A percentile compares a stretch with the other conserved stretches of the same genome.
These are phyloP conservation scores for Trypoxylon attenuatum DNA, from an alignment of 2,888 invertebrate species.

Conservation along the genomic window DNA sequence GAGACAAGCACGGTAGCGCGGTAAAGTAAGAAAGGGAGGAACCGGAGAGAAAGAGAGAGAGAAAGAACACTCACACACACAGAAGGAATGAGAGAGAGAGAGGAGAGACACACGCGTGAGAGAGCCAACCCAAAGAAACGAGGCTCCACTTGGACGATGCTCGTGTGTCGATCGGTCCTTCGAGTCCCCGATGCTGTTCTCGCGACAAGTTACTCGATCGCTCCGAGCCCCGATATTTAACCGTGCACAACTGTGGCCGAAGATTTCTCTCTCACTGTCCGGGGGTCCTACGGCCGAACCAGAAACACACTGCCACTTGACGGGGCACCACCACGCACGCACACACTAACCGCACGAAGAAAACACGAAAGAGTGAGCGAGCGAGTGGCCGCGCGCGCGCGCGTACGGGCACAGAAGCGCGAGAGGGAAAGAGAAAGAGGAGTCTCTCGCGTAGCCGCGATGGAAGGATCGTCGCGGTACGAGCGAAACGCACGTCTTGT, in stretches of 20 bases:
- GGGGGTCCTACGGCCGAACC: conserved; percentile 40
- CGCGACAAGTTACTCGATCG: not conserved
- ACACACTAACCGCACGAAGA: conserved; percentile 34
- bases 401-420: conserved; percentile 32
- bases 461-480: conserved; percentile 51
- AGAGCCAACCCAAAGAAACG: conserved; percentile 7
- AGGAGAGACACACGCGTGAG: not conserved
- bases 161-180: no score
- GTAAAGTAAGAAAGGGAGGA: conserved; percentile 29
- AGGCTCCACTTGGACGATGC: no score
- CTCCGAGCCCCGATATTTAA: not conserved
- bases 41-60: conserved; percentile 2
- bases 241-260: not conserved
- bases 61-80: conserved; percentile 31
- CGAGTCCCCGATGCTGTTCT: conserved; percentile 31
- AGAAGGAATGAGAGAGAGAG: conserved; percentile 25
- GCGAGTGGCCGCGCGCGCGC: conserved; percentile 28
- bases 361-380: conserved; percentile 26
- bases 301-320: conserved; percentile 43
- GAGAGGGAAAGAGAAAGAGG: conserved; percentile 41
- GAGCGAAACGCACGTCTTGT: conserved; percentile 54
- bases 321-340: conserved; percentile 21
- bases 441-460: conserved; percentile 55
- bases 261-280: conserved; percentile 17
- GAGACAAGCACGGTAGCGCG: conserved; percentile 21